Conservation (phyloP, 2,888 invertebrate genomes). For the Podabrus alpinus region DNA sequence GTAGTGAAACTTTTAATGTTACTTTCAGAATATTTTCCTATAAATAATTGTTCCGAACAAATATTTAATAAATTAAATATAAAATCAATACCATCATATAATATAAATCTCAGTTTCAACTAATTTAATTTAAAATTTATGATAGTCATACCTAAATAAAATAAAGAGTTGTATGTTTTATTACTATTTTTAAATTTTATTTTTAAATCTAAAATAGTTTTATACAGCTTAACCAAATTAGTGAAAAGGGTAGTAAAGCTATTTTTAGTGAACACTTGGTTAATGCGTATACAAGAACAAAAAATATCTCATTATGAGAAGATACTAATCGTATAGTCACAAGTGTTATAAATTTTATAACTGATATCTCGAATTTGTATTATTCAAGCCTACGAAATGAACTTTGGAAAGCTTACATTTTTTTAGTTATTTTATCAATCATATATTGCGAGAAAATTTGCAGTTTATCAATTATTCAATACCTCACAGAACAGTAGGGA, state of each 20-base stretch:
- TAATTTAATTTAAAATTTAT: too few species aligned
- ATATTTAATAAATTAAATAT: too few species aligned
- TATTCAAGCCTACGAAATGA: too few species aligned
- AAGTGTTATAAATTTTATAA: background rate
- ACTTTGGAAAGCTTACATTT: too few species aligned
- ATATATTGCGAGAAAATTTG: too few species aligned
- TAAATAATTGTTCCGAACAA: background rate
- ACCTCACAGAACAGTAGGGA: too few species aligned
- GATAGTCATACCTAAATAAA: too few species aligned
- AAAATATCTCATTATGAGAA: background rate
- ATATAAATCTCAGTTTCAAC: too few species aligned
- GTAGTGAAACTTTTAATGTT: background rate
- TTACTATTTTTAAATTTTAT: background rate
- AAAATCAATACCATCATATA: too few species aligned
- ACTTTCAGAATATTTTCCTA: background rate
- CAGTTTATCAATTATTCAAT: too few species aligned
- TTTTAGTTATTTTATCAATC: too few species aligned
- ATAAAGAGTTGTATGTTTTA: too few species aligned
- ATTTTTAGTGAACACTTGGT: background rate
- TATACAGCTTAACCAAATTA: background rate
- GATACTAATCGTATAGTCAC: background rate
- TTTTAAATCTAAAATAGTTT: background rate
- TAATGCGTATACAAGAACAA: background rate
- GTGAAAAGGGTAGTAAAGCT: background rate
- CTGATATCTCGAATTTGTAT: background rate